phyloP scores from a whole-genome alignment of 2,797 vertebrate genomes.

The Halcyon smyrnensis region DNA sequence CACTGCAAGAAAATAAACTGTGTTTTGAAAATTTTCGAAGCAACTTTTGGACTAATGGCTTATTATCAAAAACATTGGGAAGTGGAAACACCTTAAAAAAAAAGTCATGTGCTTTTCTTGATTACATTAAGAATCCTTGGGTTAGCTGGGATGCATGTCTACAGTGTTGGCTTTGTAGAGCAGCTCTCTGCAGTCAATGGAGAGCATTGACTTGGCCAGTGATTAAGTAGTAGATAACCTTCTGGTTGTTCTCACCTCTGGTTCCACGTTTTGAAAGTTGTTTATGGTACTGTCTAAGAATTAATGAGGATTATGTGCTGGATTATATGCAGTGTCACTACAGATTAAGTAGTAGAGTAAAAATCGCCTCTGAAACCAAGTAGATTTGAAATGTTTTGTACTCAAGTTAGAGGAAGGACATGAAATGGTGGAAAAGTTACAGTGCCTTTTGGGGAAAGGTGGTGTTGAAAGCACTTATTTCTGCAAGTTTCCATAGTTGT shows the following conservation, averaged over 20 bases:
- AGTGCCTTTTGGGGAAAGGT: too few species aligned
- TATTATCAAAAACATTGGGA: background rate
- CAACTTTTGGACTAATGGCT: background rate
- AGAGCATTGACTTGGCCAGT: background rate
- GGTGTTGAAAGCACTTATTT: fast-evolving
- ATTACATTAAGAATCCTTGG: background rate
- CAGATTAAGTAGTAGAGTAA: background rate
- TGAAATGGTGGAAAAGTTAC: background rate
- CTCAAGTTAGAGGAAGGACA: fast-evolving
- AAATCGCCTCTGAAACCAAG: background rate
- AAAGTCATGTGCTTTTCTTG: fast-evolving
- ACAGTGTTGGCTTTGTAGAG: background rate
- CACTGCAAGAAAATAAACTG: fast-evolving
- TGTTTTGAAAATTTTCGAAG: background rate
- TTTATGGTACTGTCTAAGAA: background rate
- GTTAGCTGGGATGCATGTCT: background rate
- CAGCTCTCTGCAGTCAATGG: background rate
- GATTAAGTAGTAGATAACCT: fast-evolving
- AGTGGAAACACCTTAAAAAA: background rate
- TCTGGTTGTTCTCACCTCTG: background rate
- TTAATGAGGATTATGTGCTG: background rate
- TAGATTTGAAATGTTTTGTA: background rate
- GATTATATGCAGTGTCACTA: background rate
- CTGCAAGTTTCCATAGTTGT: background rate
- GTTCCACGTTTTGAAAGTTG: background rate